Conservation (phyloP, 1,140 invertebrate species). For the Pachyrhynchus sulphureomaculatus region DNA sequence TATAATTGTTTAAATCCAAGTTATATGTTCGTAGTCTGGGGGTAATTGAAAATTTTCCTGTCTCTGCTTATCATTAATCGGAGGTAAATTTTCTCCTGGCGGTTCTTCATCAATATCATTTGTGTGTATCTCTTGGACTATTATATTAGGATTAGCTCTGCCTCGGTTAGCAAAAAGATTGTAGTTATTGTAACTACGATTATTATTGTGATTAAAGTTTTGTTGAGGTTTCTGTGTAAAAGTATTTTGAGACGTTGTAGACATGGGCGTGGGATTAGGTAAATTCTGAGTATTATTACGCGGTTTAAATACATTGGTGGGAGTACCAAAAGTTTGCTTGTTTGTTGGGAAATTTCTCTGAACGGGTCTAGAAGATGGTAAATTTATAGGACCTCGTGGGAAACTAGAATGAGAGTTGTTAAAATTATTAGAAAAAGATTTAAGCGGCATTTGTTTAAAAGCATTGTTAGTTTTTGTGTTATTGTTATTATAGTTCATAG, state of each 20-base stretch:
- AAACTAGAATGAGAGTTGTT: background rate
- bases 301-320: background rate
- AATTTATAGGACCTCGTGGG: background rate
- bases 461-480: background rate
- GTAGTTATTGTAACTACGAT: too few species aligned
- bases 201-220: background rate
- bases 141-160: background rate
- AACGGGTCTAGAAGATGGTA: too few species aligned
- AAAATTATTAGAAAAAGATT: background rate
- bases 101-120: background rate
- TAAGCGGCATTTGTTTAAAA: background rate
- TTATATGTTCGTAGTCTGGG: background rate
- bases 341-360: too few species aligned
- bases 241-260: background rate
- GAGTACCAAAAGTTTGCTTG: background rate
- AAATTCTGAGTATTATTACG: background rate
- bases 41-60: background rate
- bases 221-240: background rate
- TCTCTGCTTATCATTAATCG: too few species aligned
- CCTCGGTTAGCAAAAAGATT: background rate
- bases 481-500: background rate
- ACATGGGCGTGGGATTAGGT: constrained; percentile 1
- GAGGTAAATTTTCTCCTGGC: too few species aligned
- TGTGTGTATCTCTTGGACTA: background rate
- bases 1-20: constrained; percentile 14